Evolutionary conservation across 1,140 invertebrate genomes (phyloP), one percentile per base, ranked within the genome.

Genomic region (Littorina saxatilis): DNA sequence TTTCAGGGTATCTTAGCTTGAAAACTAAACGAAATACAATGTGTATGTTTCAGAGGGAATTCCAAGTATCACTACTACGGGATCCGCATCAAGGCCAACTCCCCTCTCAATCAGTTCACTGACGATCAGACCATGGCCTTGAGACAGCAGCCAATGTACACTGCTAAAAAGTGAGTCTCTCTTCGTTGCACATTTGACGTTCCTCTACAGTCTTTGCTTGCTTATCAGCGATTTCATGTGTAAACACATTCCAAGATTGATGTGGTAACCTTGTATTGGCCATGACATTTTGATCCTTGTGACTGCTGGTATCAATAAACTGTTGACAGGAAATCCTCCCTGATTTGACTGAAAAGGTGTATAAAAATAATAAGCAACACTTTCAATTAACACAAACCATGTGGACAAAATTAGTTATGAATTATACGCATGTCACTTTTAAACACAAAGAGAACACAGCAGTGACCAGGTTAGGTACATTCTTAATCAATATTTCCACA

Each of bases 31-130:
- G 17, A 47, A 47, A 17, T 5, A 17, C 7, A 47, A 9, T 7
- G 4, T 68, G 66, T 68, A 4, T 68, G 23, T 58, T 68, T 77
- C 88, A 96, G 98, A 86, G 98, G 98, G n/a, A 99, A 99, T 93
- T 99, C 98, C 9, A 99, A 99, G 91, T 99, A 99, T 92, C 98
- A 99, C 94, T 99, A 99, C 93, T 99, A 99, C 94, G 99, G 99
- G n/a, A 99, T 99, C 83, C 94, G 98, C 68, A 96, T 99, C 9
- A 99, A 99, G 93, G 96, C 97, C 0, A 95, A 94, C 82, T 98
- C 97, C 0, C 94, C 95, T 11, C 90, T 98, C 40, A 96, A 96
- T 84, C 92, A 93, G 84, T 88, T 94, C n/a, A 92, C 92, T 55
- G 94, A 94, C 86, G 95, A 96, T 74, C 90, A 91, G 58, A 93